Evolutionary conservation across 2,113 vertebrate species (phyloP).

Genomic region (Anarhynchus alexandrinus): DNA sequence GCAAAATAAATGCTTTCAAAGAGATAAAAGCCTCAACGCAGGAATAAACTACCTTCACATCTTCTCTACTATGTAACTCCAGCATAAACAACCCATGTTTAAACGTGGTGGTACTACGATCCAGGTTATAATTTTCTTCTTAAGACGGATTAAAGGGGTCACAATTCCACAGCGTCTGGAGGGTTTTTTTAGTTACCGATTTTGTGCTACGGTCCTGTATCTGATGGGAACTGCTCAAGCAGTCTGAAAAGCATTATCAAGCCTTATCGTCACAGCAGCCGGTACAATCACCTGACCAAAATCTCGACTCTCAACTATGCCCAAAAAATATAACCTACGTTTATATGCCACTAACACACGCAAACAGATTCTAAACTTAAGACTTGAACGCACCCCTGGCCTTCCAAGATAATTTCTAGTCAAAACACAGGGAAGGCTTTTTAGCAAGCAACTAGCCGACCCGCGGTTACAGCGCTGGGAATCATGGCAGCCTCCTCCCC

Average conservation of each 20-base stretch:
- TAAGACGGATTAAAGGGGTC: background rate
- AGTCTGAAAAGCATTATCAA: background rate
- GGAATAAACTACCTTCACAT: background rate
- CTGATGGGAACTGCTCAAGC: background rate
- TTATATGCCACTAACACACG: rapidly evolving
- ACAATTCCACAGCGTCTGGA: rapidly evolving
- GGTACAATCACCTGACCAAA: background rate
- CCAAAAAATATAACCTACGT: background rate
- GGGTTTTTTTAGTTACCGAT: background rate
- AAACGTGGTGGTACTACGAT: rapidly evolving
- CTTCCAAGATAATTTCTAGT: rapidly evolving
- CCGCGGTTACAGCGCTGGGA: background rate
- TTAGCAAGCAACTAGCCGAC: rapidly evolving
- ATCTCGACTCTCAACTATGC: rapidly evolving
- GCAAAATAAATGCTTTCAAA: background rate
- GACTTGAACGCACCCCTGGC: background rate
- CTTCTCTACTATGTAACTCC: rapidly evolving
- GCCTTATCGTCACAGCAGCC: background rate
- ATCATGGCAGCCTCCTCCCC: rapidly evolving
- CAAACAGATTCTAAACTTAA: background rate
- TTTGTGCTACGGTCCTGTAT: rapidly evolving
- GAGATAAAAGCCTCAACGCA: background rate
- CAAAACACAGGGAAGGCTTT: rapidly evolving
- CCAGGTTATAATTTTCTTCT: background rate
- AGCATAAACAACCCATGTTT: background rate